Conservation (phyloP, 2,113 vertebrate genomes). For the Clupea harengus region DNA sequence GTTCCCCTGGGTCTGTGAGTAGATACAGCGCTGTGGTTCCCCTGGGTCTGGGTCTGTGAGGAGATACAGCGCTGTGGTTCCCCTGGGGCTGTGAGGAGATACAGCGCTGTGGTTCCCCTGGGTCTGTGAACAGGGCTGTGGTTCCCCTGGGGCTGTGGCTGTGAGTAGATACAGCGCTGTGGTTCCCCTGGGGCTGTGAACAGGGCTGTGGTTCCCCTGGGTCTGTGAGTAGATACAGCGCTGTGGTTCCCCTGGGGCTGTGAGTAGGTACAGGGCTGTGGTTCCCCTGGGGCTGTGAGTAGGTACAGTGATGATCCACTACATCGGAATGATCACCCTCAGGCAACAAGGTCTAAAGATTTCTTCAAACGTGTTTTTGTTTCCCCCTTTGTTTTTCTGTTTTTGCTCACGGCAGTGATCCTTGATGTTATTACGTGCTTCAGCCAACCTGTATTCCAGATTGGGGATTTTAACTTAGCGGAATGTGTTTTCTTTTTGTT, state of each 20-base stretch:
- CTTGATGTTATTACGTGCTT: background rate
- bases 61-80: background rate
- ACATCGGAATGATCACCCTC: background rate
- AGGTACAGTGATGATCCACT: background rate
- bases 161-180: background rate
- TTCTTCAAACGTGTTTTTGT: background rate
- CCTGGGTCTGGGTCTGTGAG: too few species aligned
- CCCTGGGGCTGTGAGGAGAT: background rate
- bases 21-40: too few species aligned
- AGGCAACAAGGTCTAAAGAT: background rate
- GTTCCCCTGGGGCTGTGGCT: background rate
- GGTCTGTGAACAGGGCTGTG: background rate
- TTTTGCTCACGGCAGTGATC: background rate
- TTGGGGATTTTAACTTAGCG: background rate
- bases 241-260: background rate
- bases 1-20: too few species aligned
- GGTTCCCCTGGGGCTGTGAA: too few species aligned
- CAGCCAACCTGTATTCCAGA: background rate
- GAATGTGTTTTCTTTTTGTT: background rate
- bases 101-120: background rate
- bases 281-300: background rate
- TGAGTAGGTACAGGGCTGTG: background rate
- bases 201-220: background rate
- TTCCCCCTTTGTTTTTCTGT: background rate
- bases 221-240: background rate